phyloP scores from a whole-genome alignment of 2,797 vertebrate genomes.

The Chanos chanos region DNA sequence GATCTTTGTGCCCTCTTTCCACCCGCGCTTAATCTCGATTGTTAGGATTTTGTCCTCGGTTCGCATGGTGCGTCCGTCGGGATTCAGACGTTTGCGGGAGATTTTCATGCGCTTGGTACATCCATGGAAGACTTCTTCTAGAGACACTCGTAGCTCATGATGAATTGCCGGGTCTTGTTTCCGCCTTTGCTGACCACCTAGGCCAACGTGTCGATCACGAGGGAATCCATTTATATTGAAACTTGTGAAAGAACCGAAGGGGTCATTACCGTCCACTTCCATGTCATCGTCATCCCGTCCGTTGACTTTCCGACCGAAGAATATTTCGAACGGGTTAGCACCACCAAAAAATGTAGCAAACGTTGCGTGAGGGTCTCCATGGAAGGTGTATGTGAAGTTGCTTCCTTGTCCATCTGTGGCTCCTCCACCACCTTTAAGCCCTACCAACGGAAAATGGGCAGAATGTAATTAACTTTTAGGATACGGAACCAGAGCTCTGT shows the following conservation, averaged over 20 bases:
- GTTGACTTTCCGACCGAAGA: conserved; percentile 90
- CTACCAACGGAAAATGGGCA: conserved; percentile 64
- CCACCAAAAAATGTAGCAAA: conserved; percentile 97
- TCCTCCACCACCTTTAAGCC: conserved; percentile 91
- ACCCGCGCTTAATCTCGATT: conserved; percentile 96
- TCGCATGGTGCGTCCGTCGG: conserved; percentile 89
- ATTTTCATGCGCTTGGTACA: conserved; percentile 98
- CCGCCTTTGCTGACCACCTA: conserved; percentile 77
- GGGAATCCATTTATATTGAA: conserved; percentile 96
- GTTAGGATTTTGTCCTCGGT: conserved; percentile 96
- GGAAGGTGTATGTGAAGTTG: conserved; percentile 94
- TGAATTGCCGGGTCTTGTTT: conserved; percentile 95
- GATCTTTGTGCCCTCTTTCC: conserved; percentile 99
- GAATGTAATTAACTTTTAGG: too few relatives aligned
- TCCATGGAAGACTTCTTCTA: conserved; percentile 95
- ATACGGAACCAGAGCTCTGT: too few relatives aligned
- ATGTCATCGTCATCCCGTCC: conserved; percentile 91
- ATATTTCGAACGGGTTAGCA: conserved; percentile 96
- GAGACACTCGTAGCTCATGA: conserved; percentile 90
- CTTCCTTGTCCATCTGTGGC: conserved; percentile 84
- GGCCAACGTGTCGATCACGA: conserved; percentile 85
- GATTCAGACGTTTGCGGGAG: conserved; percentile 91
- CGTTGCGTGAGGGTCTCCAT: conserved; percentile 97
- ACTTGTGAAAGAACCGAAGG: conserved; percentile 86
- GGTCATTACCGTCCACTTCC: conserved; percentile 92